phyloP scores from a whole-genome alignment of 2,888 invertebrate species.

The Steromphala cineraria region DNA sequence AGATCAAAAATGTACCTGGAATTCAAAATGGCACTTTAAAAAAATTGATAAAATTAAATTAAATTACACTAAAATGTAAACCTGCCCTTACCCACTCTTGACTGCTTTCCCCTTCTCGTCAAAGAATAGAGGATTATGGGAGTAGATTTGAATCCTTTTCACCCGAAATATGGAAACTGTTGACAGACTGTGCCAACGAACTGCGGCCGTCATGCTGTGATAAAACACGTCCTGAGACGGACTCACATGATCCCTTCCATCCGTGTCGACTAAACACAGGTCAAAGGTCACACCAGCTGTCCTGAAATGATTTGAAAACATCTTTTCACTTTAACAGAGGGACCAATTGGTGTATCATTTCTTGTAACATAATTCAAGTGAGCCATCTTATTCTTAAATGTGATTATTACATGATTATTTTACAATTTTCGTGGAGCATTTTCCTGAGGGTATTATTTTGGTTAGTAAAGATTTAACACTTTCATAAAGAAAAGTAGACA shows the following conservation, averaged over 20 bases:
- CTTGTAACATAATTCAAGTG: too few species aligned
- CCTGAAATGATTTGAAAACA: constrained; percentile 38
- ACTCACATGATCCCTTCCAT: constrained; percentile 48
- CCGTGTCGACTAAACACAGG: constrained; percentile 52
- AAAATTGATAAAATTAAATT: not conserved
- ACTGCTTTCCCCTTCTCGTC: constrained; percentile 56
- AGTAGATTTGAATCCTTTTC: constrained; percentile 55
- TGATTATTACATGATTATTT: too few species aligned
- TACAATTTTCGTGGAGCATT: too few species aligned
- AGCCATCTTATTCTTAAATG: too few species aligned
- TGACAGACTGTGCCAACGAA: constrained; percentile 64
- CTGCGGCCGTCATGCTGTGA: constrained; percentile 59
- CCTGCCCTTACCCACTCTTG: constrained; percentile 56
- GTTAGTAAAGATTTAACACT: too few species aligned
- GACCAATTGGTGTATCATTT: too few species aligned
- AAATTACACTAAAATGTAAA: not conserved
- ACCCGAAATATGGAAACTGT: constrained; percentile 51
- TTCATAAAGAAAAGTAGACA: too few species aligned
- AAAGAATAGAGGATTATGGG: constrained; percentile 70
- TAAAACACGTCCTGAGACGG: constrained; percentile 54
- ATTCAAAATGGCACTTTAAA: not conserved
- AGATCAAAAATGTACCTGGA: too few species aligned
- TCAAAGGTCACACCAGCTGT: constrained; percentile 57
- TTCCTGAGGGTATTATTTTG: too few species aligned
- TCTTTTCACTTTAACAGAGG: too few species aligned